Conservation (phyloP, 2,797 vertebrate genomes). For the Pagetopsis macropterus region DNA sequence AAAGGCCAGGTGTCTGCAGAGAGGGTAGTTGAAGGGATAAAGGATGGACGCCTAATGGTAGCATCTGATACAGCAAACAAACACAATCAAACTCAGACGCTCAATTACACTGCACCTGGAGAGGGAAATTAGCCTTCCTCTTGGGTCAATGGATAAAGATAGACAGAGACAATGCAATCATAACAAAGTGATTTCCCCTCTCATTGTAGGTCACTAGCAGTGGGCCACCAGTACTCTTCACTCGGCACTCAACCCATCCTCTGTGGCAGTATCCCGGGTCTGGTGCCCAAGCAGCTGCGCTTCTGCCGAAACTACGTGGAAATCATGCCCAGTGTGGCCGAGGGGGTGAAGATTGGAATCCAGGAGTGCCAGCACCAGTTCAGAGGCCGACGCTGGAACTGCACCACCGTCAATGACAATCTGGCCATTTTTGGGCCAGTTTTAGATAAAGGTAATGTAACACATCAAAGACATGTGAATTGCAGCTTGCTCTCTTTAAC, state of each 20-base stretch:
- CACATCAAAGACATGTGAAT: not conserved
- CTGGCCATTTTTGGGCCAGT: constrained; percentile 97
- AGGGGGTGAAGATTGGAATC: constrained; percentile 95
- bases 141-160: constrained; percentile 41
- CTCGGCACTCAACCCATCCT: constrained; percentile 93
- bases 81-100: constrained; percentile 66
- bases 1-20: constrained; percentile 81
- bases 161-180: constrained; percentile 18
- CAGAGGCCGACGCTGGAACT: constrained; percentile 97
- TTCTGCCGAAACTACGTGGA: constrained; percentile 98
- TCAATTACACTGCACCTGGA: constrained; percentile 57
- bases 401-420: constrained; percentile 94
- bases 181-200: constrained; percentile 36
- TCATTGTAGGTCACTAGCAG: constrained; percentile 91
- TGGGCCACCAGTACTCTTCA: constrained; percentile 94
- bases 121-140: constrained; percentile 55
- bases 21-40: constrained; percentile 76
- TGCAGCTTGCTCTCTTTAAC: not conserved
- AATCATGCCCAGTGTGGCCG: constrained; percentile 98
- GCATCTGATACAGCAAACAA: constrained; percentile 68
- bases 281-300: constrained; percentile 97
- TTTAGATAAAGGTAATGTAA: constrained; percentile 93
- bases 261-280: constrained; percentile 94
- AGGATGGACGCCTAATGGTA: constrained; percentile 68
- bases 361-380: constrained; percentile 99